Evolutionary conservation across 2,113 vertebrate species (phyloP).

Genomic region (Neotragus moschatus): DNA sequence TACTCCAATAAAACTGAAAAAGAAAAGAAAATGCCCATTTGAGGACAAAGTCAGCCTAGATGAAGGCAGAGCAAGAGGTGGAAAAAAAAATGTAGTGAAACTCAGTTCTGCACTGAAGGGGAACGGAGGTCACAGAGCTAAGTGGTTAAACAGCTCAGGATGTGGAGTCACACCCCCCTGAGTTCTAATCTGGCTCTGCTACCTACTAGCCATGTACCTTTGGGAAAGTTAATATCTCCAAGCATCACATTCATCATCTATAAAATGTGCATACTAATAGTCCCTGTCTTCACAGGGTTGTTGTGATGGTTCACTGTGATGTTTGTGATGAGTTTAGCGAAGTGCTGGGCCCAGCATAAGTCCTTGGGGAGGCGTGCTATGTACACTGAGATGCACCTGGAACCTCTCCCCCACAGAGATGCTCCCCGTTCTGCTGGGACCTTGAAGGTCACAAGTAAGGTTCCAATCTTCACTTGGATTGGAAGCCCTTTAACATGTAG

Average conservation of each 20-base stretch:
- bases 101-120: background rate
- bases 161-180: background rate
- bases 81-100: background rate
- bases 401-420: background rate
- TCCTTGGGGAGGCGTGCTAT: background rate
- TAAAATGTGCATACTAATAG: background rate
- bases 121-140: background rate
- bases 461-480: background rate
- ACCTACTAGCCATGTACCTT: background rate
- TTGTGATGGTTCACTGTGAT: background rate
- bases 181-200: background rate
- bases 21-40: background rate
- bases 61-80: background rate
- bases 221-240: background rate
- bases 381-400: background rate
- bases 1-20: background rate
- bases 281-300: background rate
- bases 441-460: background rate
- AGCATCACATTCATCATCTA: background rate
- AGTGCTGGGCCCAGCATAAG: background rate
- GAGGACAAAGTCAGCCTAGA: background rate
- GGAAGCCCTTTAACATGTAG: background rate
- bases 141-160: background rate
- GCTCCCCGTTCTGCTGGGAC: background rate
- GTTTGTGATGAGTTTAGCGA: background rate